Base-by-base conservation (phyloP, 2,113 vertebrate species). In the Phainopepla nitens region DNA sequence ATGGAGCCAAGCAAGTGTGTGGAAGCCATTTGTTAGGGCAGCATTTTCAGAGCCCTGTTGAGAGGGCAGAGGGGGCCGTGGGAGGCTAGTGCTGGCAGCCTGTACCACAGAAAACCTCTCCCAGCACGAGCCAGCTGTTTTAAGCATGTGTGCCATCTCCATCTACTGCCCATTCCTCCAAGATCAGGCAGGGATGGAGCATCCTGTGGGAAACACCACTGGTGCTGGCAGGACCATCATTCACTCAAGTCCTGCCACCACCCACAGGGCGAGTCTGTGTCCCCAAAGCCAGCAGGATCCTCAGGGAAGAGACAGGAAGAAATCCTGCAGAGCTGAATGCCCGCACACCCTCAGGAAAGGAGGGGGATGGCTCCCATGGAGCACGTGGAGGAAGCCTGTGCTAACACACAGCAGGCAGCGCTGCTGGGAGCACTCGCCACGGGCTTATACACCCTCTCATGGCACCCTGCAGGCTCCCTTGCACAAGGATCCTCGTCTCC, bases 31-130 rank as follows among this genome's bases (percentile, higher is more conserved):
- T 94, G 88, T 95, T 96, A 89, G n/a, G 89, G 90, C 64, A 94
- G 86, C 64, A 86, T 82, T 95, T 85, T 89, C 72, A 78, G 79
- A 93, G 64, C 66, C 62, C 79, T 49, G 71, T 71, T 0, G 35
- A 87, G 93, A 90, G 93, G 90, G 94, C 94, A 96, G 82, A 95
- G 86, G 31, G 41, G 80, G 92, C 80, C 45, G 65, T 97, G 96
- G 93, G 96, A 97, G 92, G 96, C 86, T 78, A 9, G 29, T 36
- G 57, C 82, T 93, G 90, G 88, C 80, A 95, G 92, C 64, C 49
- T 28, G 44, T 39, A 39, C 68, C 4, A 4, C n/a, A 83, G 64
- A 66, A 92, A 90, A 45, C 71, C 79, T 96, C 92, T 50, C 51
- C 49, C 64, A 93, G 70, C 71, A 82, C 4, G 5, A 66, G 60